Evolutionary conservation across 2,888 invertebrate species (phyloP).

Genomic region (Conomelus anceps): DNA sequence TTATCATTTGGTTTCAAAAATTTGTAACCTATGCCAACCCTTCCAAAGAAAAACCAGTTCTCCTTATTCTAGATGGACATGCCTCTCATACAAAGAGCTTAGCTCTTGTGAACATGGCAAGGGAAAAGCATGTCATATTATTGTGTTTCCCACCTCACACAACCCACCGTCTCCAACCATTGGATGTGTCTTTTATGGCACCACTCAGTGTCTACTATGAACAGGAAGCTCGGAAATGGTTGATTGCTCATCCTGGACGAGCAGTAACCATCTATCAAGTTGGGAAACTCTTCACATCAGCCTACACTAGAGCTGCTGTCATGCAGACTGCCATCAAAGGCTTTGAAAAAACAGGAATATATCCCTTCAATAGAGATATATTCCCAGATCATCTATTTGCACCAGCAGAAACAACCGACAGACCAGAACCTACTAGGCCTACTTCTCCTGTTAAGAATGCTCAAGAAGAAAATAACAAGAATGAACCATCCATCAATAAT

Average conservation of each 20-base stretch:
- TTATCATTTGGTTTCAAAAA: conserved; percentile 28
- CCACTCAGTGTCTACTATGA: conserved; percentile 34
- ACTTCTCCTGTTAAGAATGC: too few species aligned
- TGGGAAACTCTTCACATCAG: conserved; percentile 31
- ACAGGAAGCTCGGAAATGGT: conserved; percentile 31
- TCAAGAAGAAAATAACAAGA: too few species aligned
- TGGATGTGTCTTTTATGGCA: conserved; percentile 33
- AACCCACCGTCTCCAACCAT: conserved; percentile 23
- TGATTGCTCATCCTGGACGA: conserved; percentile 33
- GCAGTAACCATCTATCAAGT: conserved; percentile 35
- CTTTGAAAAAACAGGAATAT: conserved; percentile 37
- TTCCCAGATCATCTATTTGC: conserved; percentile 36
- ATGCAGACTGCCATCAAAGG: conserved; percentile 35
- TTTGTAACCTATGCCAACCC: conserved; percentile 17
- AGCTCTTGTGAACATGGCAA: conserved; percentile 17
- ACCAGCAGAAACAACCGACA: conserved; percentile 29
- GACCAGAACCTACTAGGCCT: background rate
- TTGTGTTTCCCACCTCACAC: conserved; percentile 26
- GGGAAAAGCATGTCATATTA: conserved; percentile 22
- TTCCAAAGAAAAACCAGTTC: too few species aligned
- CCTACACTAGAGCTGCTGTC: conserved; percentile 32
- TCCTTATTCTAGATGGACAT: conserved; percentile 21
- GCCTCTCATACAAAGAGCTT: conserved; percentile 21
- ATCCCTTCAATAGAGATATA: conserved; percentile 35
- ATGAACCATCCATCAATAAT: too few species aligned